Evolutionary conservation across 2,113 vertebrate genomes (phyloP), one percentile per base, ranked within the genome.

Genomic region (Talpa occidentalis): DNA sequence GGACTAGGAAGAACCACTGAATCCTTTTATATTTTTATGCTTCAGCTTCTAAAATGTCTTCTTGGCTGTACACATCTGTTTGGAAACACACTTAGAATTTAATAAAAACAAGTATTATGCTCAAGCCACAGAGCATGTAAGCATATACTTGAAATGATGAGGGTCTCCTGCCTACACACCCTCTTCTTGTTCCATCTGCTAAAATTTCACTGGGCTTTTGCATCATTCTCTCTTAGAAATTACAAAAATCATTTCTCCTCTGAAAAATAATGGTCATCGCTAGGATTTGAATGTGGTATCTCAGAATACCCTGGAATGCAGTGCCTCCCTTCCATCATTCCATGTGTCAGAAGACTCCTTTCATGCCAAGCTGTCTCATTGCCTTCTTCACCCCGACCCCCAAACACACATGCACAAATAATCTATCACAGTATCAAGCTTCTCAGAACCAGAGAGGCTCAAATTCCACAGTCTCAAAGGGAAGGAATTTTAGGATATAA

Each of bases 381-480:
- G 42, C 64, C 37, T 54, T 37, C 30, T 26, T 17, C 44, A 37
- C 64, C 44, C 35, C 10, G 7, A 2, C n/a, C 30, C 22, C 30
- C 52, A 77, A 64, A 79, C 72, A 44, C 72, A 56, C 22, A 35
- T 49, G 6, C 64, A 73, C 44, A 64, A 32, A 86, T 24, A 47
- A 79, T 56, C 12, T 81, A 8, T 87, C 91, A 77, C 26, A 93
- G 35, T 28, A 80, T 87, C 62, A 52, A 90, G 59, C 72, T 80
- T 60, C 35, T 49, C 10, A 56, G 42, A 93, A 60, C 52, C 47
- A 19, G 30, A 80, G 32, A 28, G 54, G 83, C 54, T 97, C 94
- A 88, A 32, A 84, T 96, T 96, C 95, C 96, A 96, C 72, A 42
- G 90, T 91, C 76, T 95, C 86, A 89, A 95, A 93, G 44, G 70